These are phyloP conservation scores for Apis cerana DNA, from an alignment of 1,140 invertebrate genomes.

Conservation along the genomic window DNA sequence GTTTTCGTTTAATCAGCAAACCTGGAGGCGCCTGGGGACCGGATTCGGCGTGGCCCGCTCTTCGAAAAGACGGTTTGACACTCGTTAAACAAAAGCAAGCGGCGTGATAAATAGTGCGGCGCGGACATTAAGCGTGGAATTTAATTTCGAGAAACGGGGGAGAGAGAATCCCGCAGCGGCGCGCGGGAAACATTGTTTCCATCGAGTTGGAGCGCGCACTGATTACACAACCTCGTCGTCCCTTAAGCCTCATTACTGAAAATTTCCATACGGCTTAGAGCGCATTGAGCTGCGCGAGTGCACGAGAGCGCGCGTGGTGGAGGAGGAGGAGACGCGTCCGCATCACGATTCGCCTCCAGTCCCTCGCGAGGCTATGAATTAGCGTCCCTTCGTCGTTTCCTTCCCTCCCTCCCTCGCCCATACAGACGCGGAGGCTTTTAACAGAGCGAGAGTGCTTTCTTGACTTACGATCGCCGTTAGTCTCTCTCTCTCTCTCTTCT, in stretches of 20 bases:
- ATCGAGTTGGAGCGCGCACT: slow-evolving; percentile 23
- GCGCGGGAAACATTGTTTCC: slow-evolving; percentile 27
- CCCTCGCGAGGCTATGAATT: slow-evolving; percentile 55
- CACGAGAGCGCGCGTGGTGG: not conserved
- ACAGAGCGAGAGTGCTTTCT: slow-evolving; percentile 59
- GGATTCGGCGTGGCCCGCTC: not conserved
- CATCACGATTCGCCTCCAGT: slow-evolving; percentile 41
- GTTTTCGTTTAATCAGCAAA: slow-evolving; percentile 21
- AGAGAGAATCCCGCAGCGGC: too few relatives aligned
- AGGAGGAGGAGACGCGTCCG: slow-evolving; percentile 21
- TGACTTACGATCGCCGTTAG: slow-evolving; percentile 65
- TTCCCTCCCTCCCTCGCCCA: slow-evolving; percentile 23
- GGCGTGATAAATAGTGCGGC: slow-evolving; percentile 37
- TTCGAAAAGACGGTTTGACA: slow-evolving; percentile 45
- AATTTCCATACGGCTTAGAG: slow-evolving; percentile 46
- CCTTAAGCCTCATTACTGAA: slow-evolving; percentile 53
- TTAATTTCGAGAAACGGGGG: slow-evolving; percentile 47
- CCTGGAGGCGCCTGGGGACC: not conserved
- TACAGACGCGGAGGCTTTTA: slow-evolving; percentile 54
- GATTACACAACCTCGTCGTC: slow-evolving; percentile 46
- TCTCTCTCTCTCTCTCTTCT: slow-evolving; percentile 44
- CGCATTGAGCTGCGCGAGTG: not conserved
- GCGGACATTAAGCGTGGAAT: slow-evolving; percentile 40
- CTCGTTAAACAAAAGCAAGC: slow-evolving; percentile 57
- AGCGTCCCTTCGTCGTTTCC: slow-evolving; percentile 46